Evolutionary conservation across 2,888 invertebrate genomes (phyloP), one percentile per base, ranked within the genome.

Genomic region (Bombylius major): DNA sequence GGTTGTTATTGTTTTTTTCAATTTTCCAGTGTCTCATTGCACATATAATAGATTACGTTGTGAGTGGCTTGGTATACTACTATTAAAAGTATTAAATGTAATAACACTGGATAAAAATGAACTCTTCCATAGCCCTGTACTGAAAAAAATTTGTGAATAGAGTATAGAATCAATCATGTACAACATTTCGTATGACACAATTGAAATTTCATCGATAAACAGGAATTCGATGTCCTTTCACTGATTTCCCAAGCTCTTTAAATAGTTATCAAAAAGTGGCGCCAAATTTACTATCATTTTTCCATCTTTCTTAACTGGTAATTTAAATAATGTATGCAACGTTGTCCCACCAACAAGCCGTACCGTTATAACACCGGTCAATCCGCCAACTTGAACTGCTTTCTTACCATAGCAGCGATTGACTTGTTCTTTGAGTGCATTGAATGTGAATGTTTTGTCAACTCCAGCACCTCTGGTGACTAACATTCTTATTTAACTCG

Each of bases 331-430:
- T 7, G 13, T 39, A 33, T 57, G 57, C n/a, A 59, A n/a, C 45
- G 59, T 59, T 6, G 46, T 12, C 5, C 50, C 58, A 55, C 53
- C 54, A 4, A 66, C 58, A 47, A 66, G 59, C 9, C 63, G 54
- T 8, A 67, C 66, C 58, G 67, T 67, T 47, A n/a, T n/a, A n/a
- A 68, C 68, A 12, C 65, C 67, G 47, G 66, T 67, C 3, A 65
- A 59, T 46, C 66, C 63, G 52, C 62, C 60, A 33, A 63, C 56
- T 59, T 61, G 62, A 5, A 63, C 62, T 11, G 56, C 59, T 9
- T 64, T 60, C 52, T 58, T 60, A 9, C 39, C 39, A 59, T 62
- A 64, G 53, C 62, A 64, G 54, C 63, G 50, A 48, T 60, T 63
- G 47, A 63, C 54, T 64, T 63, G 61, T 42, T 64, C 56, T 56